Conservation (phyloP, 2,888 invertebrate genomes). For the Epirrita christyi region DNA sequence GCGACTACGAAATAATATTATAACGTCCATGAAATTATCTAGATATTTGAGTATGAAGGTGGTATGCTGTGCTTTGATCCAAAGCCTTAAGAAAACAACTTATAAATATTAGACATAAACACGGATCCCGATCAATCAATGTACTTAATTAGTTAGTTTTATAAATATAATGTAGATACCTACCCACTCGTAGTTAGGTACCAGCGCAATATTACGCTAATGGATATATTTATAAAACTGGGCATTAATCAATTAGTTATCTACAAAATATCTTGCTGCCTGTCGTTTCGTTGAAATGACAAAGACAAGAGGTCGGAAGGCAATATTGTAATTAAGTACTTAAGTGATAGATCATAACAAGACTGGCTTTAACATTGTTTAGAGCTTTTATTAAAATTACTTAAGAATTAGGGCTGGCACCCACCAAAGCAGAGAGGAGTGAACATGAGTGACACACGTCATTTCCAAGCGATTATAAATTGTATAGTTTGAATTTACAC, state of each 20-base stretch:
- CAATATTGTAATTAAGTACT: conserved; percentile 1
- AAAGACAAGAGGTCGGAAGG: conserved; percentile 25
- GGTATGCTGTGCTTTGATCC: too few relatives aligned
- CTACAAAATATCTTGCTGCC: conserved; percentile 46
- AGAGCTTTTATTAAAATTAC: too few relatives aligned
- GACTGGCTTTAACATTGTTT: background rate
- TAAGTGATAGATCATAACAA: background rate
- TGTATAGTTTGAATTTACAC: too few relatives aligned
- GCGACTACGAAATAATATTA: too few relatives aligned
- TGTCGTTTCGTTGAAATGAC: conserved; percentile 35
- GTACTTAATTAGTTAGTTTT: conserved; percentile 44
- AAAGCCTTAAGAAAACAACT: background rate
- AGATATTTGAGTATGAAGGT: too few relatives aligned
- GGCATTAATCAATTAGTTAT: conserved; percentile 52
- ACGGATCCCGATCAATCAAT: conserved; percentile 50
- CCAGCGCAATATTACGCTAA: conserved; percentile 33
- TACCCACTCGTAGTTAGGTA: too few relatives aligned
- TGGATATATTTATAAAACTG: conserved; percentile 27
- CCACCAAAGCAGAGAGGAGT: too few relatives aligned
- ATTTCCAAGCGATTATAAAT: too few relatives aligned
- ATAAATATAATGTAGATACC: too few relatives aligned
- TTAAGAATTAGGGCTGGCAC: too few relatives aligned
- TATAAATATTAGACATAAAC: conserved; percentile 1
- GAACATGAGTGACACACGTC: too few relatives aligned
- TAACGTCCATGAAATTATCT: too few relatives aligned